These are phyloP conservation scores for Meleagris gallopavo DNA, from an alignment of 2,113 vertebrate genomes.

Conservation along the genomic window DNA sequence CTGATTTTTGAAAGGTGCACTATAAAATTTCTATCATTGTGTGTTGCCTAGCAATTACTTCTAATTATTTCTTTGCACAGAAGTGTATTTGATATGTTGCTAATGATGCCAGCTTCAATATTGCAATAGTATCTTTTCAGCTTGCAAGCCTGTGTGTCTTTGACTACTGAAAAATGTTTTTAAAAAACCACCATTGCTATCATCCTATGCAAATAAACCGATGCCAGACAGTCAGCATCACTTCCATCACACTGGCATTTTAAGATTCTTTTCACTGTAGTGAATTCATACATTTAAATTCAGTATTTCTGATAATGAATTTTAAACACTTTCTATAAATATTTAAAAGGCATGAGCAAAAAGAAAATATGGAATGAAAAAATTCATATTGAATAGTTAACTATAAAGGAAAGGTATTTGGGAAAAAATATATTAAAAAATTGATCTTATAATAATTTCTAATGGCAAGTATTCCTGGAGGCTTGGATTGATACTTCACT, in stretches of 20 bases:
- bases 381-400: neutral
- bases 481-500: neutral
- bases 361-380: neutral
- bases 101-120: neutral
- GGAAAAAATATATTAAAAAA: neutral
- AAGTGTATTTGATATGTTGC: neutral
- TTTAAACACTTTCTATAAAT: neutral
- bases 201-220: neutral
- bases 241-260: neutral
- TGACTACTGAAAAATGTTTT: neutral
- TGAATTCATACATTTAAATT: neutral
- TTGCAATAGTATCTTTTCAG: neutral
- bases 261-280: neutral
- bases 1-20: neutral
- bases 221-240: neutral
- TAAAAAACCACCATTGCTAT: neutral
- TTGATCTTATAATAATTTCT: neutral
- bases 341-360: neutral
- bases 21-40: neutral
- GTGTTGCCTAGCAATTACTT: neutral
- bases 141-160: neutral
- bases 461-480: neutral
- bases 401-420: neutral
- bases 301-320: neutral
- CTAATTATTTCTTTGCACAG: neutral